Evolutionary conservation across 2,888 invertebrate species (phyloP), one percentile per base, ranked within the genome.

Genomic region (Molanna angustata): DNA sequence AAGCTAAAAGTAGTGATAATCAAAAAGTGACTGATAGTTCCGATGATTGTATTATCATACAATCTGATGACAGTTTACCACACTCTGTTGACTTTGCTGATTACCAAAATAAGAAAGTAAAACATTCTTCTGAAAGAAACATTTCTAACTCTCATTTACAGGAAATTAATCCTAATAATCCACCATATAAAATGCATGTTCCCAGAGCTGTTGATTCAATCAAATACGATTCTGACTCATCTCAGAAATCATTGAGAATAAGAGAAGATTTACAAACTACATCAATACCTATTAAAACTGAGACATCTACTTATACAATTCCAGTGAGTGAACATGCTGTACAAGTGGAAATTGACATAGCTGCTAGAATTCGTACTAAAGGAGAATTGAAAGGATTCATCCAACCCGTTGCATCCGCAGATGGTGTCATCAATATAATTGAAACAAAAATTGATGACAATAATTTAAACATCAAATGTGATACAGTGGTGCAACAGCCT

Each of bases 321-420:
- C 14, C 40, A 9, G 16, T 32, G 11, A 33, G 18, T n/a, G 44
- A 40, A 27, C 43, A 18, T n/a, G 2, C 41, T n/a, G 20, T 33
- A 14, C 55, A 50, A 6, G 72, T 73, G 17, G 76, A 76, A 67
- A 72, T 69, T 53, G 78, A 77, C 58, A 73, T 86, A 40, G 84
- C 85, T 32, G 84, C 88, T 9, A 79, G 90, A 64, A 91, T 92
- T 64, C 78, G 91, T 60, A 93, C 92, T 2, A 92, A 92, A 72
- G 92, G 89, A 1, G 92, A 92, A 71, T 72, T 91, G 33, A 93
- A 92, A 70, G 79, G 77, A 44, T 71, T 72, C 62, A 56, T 62
- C 67, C 63, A 39, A 66, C 17, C 62, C 55, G 27, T 19, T 4
- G 16, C 20, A 9, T 3, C 37, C 14, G 21, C 11, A 13, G 16